Conservation (phyloP, 1,140 invertebrate genomes). For the Zaprionus taronus region DNA sequence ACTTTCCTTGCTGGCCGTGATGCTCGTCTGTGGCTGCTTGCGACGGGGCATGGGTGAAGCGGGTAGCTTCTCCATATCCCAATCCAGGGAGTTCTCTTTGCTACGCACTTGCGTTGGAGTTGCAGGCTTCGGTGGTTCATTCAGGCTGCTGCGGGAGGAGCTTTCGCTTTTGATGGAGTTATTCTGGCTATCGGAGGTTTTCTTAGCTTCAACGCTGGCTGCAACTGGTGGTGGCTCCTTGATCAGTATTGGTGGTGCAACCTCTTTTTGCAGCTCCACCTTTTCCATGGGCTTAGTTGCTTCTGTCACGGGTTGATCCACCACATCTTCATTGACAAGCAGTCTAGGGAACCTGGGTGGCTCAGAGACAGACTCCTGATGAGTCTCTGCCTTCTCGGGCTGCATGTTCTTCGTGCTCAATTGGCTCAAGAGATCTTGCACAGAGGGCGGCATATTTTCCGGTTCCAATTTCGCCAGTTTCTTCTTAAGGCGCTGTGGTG, state of each 20-base stretch:
- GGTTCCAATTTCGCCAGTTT: slow-evolving; percentile 72
- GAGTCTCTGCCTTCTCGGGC: background rate
- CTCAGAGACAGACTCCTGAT: background rate
- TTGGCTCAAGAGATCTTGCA: slow-evolving; percentile 72
- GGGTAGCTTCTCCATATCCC: slow-evolving; percentile 80
- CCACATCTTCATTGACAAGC: slow-evolving; percentile 39
- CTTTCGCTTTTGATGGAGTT: slow-evolving; percentile 49
- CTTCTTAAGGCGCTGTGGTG: slow-evolving; percentile 70
- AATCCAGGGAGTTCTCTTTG: slow-evolving; percentile 75
- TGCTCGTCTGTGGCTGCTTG: background rate
- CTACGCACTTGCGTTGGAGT: slow-evolving; percentile 53
- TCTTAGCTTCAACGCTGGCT: background rate
- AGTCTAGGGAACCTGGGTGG: slow-evolving; percentile 53
- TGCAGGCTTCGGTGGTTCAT: slow-evolving; percentile 41
- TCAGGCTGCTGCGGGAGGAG: slow-evolving; percentile 55
- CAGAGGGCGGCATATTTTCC: slow-evolving; percentile 72
- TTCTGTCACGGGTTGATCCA: slow-evolving; percentile 3
- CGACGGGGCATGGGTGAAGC: slow-evolving; percentile 70
- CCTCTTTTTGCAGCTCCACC: background rate
- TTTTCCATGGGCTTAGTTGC: slow-evolving; percentile 9
- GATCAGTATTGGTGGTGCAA: slow-evolving; percentile 15
- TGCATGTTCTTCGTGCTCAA: slow-evolving; percentile 17
- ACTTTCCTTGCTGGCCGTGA: slow-evolving; percentile 60
- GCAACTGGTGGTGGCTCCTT: background rate
- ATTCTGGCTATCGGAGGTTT: slow-evolving; percentile 9